Conservation (phyloP, 2,888 invertebrate genomes). For the Plagodis pulveraria region DNA sequence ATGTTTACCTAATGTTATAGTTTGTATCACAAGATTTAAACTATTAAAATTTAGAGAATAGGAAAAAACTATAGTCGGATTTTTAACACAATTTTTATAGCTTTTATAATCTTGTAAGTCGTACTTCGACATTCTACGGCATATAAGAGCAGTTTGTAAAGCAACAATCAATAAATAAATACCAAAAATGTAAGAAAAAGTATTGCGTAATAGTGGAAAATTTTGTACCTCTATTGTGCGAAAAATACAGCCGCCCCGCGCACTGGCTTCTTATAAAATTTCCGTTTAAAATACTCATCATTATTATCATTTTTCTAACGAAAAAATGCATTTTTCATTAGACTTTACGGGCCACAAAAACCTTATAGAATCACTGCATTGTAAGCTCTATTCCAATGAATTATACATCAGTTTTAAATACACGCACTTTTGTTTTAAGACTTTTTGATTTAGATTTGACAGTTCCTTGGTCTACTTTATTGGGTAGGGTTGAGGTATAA, state of each 20-base stretch:
- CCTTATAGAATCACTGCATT: slow-evolving; percentile 29
- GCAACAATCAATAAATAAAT: slow-evolving; percentile 9
- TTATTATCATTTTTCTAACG: slow-evolving; percentile 83
- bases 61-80: too few relatives aligned
- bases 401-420: slow-evolving; percentile 48
- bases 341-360: slow-evolving; percentile 44
- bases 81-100: too few relatives aligned
- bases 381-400: slow-evolving; percentile 41
- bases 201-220: slow-evolving; percentile 67
- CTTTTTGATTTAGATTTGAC: slow-evolving; percentile 42
- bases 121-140: neutral
- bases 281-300: slow-evolving; percentile 79
- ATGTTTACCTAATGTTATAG: too few relatives aligned
- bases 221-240: slow-evolving; percentile 56
- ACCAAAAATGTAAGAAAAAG: slow-evolving; percentile 25
- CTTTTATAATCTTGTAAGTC: too few relatives aligned
- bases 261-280: slow-evolving; percentile 77
- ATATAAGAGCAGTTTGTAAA: too few relatives aligned
- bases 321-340: slow-evolving; percentile 68
- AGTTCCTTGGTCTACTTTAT: slow-evolving; percentile 79
- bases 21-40: too few relatives aligned
- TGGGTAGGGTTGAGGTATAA: slow-evolving; percentile 65
- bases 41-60: too few relatives aligned
- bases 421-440: slow-evolving; percentile 44
- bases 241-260: slow-evolving; percentile 74